These are phyloP conservation scores for Thalassaphorura encarpata DNA, from an alignment of 1,140 invertebrate genomes.

Conservation along the genomic window DNA sequence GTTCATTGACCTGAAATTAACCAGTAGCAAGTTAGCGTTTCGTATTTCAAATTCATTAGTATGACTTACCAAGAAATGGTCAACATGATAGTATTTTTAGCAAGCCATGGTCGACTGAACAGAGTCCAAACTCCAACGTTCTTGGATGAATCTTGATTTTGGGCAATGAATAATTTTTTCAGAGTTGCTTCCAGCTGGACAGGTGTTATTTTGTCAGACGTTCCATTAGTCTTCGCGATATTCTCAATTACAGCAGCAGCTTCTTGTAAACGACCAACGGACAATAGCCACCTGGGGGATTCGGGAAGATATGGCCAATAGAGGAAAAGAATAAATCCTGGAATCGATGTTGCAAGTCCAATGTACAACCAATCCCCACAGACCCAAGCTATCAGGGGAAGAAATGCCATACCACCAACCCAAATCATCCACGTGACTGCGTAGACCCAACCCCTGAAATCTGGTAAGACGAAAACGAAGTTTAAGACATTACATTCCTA, in stretches of 20 bases:
- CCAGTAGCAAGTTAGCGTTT: background rate
- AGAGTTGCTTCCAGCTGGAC: constrained; percentile 7
- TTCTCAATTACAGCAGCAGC: constrained; percentile 37
- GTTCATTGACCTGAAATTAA: constrained; percentile 43
- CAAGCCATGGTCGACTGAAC: constrained; percentile 14
- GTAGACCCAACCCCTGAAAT: constrained; percentile 24
- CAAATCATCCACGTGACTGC: constrained; percentile 15
- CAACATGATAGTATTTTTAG: constrained; percentile 17
- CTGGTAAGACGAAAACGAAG: background rate
- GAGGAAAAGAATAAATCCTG: constrained; percentile 37
- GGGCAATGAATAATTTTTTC: background rate
- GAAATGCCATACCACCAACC: constrained; percentile 25
- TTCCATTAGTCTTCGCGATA: constrained; percentile 23
- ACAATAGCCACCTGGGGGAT: constrained; percentile 37
- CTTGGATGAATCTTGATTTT: constrained; percentile 7
- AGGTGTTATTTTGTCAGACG: constrained; percentile 6
- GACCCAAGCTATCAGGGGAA: constrained; percentile 22
- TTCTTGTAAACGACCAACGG: constrained; percentile 42
- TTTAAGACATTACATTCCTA: too few relatives aligned
- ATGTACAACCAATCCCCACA: constrained; percentile 20
- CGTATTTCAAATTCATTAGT: background rate
- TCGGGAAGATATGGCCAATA: constrained; percentile 39
- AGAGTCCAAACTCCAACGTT: constrained; percentile 20
- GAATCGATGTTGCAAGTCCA: constrained; percentile 11
- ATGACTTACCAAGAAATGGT: constrained; percentile 18